These are phyloP conservation scores for Phortica magna DNA, from an alignment of 2,888 invertebrate species.

Conservation along the genomic window DNA sequence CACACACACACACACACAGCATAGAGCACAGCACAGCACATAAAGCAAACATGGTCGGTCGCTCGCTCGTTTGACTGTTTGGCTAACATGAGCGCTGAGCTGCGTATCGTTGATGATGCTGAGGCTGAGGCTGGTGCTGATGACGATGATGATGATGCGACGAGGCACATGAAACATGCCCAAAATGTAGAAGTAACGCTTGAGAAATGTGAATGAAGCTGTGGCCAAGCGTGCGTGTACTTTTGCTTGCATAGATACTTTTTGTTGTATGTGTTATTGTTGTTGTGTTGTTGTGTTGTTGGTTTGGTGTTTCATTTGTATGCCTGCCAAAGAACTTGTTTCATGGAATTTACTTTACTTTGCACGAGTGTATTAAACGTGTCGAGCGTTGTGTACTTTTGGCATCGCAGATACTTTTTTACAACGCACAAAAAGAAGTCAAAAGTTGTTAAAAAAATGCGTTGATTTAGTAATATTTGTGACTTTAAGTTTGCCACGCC, in stretches of 20 bases:
- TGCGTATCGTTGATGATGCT: neutral
- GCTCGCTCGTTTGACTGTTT: neutral
- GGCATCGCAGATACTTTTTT: neutral
- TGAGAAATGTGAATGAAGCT: conserved; percentile 5
- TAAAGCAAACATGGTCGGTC: neutral
- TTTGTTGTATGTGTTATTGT: conserved; percentile 29
- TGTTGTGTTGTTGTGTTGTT: neutral
- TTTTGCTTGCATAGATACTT: conserved; percentile 24
- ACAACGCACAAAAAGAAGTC: neutral
- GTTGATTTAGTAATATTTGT: neutral
- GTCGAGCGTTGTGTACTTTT: neutral
- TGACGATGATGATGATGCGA: neutral
- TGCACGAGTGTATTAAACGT: neutral
- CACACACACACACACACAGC: conserved; percentile 23
- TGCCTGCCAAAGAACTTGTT: conserved; percentile 12
- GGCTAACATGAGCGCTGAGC: neutral
- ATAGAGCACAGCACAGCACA: conserved; percentile 7
- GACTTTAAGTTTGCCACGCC: neutral
- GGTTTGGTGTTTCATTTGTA: too few species aligned
- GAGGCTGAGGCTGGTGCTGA: too few species aligned
- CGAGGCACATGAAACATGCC: neutral
- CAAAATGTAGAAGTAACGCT: neutral
- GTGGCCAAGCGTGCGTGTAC: neutral
- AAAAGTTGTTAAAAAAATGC: neutral
- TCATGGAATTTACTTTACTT: conserved; percentile 14